Evolutionary conservation across 1,140 invertebrate species (phyloP), one percentile per base, ranked within the genome.

Genomic region (Wiebesia pumilae): DNA sequence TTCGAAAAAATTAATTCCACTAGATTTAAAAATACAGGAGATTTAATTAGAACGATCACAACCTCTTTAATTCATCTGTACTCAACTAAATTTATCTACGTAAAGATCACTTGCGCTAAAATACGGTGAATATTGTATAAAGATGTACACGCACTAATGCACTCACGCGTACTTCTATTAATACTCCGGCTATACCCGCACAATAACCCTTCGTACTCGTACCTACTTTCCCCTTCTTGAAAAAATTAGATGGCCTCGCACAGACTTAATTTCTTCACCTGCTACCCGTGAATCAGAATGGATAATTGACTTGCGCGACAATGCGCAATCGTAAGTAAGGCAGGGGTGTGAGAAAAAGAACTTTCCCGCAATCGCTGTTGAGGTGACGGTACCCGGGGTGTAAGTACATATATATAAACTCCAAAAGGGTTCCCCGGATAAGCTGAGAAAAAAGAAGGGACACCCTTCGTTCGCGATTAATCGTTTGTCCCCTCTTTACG

Each of bases 361-460:
- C 54, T 40, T 81, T 65, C 33, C 65, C 82, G 82, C 71, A 84
- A 84, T 84, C 71, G 71, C n/a, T 54, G 81, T 65, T 62, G 71
- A 62, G 54, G 69, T 75, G n/a, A 14, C 71, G 54, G 47, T 51
- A 14, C n/a, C 27, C 82, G 24, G 81, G 69, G 43, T 47, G 43
- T 58, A 47, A 27, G 69, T 38, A 58, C 24, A 40, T 16, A 40
- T 33, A 30, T 38, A 19, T 43, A 62, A 27, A 14, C 58, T 62
- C 58, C 21, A 27, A 62, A 62, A 62, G 58, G 58, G 58, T 62
- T 62, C 58, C 24, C 58, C 51, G 51, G 51, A 16, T 47, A 12
- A 47, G 43, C 4, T 12, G 43, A 12, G 2, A n/a, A 54, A 30
- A 35, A 30, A 35, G 65, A 69, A 71, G 35, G 69, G 71, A 6